Evolutionary conservation across 1,140 invertebrate genomes (phyloP), one percentile per base, ranked within the genome.

Genomic region (Ceratina calcarata): DNA sequence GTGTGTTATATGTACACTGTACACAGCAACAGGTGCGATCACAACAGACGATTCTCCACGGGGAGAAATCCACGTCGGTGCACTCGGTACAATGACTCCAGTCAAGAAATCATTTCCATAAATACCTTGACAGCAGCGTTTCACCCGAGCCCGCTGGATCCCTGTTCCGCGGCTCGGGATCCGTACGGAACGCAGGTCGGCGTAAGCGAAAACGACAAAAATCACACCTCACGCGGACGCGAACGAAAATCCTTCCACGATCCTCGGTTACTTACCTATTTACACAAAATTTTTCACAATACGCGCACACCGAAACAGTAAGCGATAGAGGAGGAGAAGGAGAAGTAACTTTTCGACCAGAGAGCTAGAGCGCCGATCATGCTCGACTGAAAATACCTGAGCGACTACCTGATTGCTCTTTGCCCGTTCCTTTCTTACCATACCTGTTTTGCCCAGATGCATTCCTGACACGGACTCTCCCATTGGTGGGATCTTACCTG

Each of bases 381-480:
- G 87, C 88, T 91, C 89, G 87, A 91, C 86, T 90, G 89, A 80
- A 89, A 89, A 89, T 88, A 88, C 89, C 86, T 88, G 88, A 86
- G 85, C 87, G 84, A 88, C 89, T 88, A 79, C 79, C 82, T 73
- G 79, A 68, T 81, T 55, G 65, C 73, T 77, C 67, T 62, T 58
- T 58, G 58, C 74, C 76, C 62, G 61, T 57, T 79, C 72, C 64
- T 57, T 79, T 70, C 64, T 65, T 66, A 58, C 64, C 71, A 82
- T 83, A 81, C 82, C 83, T 88, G 87, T 61, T 80, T 70, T 75
- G 66, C 71, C 70, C 84, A 88, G 84, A 83, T 87, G 84, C 85
- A 82, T 86, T 82, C 67, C 75, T 87, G 81, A 79, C 83, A 84
- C 75, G 78, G 57, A 62, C 71, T 76, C 58, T 69, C 45, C 53